Base-by-base conservation (phyloP, 2,113 vertebrate genomes). In the Brachypodius melanocephalos region DNA sequence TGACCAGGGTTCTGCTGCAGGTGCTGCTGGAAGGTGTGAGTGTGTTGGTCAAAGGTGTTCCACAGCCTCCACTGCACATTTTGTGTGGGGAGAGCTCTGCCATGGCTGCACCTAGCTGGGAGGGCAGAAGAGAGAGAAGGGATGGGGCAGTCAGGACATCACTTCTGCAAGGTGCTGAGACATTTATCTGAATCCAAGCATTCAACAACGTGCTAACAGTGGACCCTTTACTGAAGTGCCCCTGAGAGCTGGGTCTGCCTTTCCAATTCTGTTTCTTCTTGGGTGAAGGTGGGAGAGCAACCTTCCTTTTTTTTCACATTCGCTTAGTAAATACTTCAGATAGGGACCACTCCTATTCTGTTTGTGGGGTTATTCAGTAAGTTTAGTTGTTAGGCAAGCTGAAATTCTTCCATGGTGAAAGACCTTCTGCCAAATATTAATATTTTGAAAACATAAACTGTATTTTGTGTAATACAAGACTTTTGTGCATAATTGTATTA, bases 401-500 rank as follows among this genome's bases (percentile, higher is more conserved):
- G 83, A 94, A 87, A 95, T 85, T 91, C 55, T 93, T 93, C 63
- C 46, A 72, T 17, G 9, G 82, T 71, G 54, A 92, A 92, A 90
- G 38, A n/a, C 52, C 16, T 63, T 90, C 65, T 85, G 92, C 65
- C 75, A 91, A 91, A 34, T 85, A 79, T 80, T 94, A 93, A 62
- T 94, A 62, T 89, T 93, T 94, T 74, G 78, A 92, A 95, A 92
- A 67, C 61, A 89, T 71, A 87, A 95, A 87, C 68, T 79, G 13
- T 90, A 73, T 76, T 94, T 93, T 85, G 67, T 81, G 85, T 88
- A 93, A 88, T 79, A 82, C 89, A 88, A 78, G 61, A 34, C 46
- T 85, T 67, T 85, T 85, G 66, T 93, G 86, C 58, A 92, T 96
- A 87, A 93, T 77, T 92, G 38, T 96, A 74, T 96, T 92, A 90